Percentiles rank a stretch among this genome's conserved stretches.
These are phyloP conservation scores for Mustela nigripes DNA, from an alignment of 2,113 vertebrate species.

Conservation along the genomic window DNA sequence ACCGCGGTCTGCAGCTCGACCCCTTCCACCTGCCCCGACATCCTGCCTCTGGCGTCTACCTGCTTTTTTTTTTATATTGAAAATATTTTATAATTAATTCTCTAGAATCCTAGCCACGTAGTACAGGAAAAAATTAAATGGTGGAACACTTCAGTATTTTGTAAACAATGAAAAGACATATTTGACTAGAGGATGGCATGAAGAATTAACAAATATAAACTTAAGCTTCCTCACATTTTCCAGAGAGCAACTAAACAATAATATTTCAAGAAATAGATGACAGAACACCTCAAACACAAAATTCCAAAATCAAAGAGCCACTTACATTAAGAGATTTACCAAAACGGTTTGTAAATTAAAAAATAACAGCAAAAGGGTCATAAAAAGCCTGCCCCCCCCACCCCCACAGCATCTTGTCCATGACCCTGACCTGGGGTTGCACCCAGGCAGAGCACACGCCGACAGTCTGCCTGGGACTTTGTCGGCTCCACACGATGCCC, in stretches of 20 bases:
- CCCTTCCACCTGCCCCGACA: background rate
- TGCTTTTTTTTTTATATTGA: slow-evolving; percentile 50
- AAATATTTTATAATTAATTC: slow-evolving; percentile 81
- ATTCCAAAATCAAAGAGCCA: slow-evolving; percentile 57
- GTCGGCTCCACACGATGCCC: background rate
- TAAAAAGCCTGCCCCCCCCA: background rate
- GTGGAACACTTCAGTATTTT: slow-evolving; percentile 71
- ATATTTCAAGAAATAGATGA: slow-evolving; percentile 55
- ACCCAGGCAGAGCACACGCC: no score
- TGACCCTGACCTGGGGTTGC: background rate
- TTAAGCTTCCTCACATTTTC: slow-evolving; percentile 71
- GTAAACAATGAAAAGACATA: slow-evolving; percentile 77
- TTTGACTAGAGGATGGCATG: slow-evolving; percentile 59
- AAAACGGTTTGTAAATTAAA: slow-evolving; percentile 64
- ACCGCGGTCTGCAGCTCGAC: background rate
- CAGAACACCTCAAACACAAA: slow-evolving; percentile 59
- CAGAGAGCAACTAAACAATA: slow-evolving; percentile 66
- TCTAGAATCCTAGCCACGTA: slow-evolving; percentile 71
- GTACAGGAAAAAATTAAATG: slow-evolving; percentile 67
- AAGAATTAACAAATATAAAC: slow-evolving; percentile 69
- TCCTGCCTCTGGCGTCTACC: background rate
- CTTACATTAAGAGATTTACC: slow-evolving; percentile 66
- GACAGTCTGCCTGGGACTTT: background rate
- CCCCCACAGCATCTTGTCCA: background rate
- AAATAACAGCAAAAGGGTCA: slow-evolving; percentile 59